Evolutionary conservation across 2,113 vertebrate genomes (phyloP).

Genomic region (Haliaeetus leucogaster): DNA sequence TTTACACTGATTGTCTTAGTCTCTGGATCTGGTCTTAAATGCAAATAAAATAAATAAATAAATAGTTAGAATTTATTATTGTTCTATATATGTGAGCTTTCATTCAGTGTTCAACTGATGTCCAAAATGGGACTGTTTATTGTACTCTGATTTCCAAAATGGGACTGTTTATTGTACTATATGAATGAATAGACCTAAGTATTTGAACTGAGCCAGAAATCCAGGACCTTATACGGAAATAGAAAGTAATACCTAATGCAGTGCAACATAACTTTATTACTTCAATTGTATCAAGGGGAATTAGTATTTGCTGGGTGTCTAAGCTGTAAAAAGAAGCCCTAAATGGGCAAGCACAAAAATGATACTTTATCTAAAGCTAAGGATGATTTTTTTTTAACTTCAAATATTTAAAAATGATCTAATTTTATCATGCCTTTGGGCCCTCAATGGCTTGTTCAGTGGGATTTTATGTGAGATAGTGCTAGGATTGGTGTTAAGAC

Average conservation of each 20-base stretch:
- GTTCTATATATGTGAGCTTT: not conserved
- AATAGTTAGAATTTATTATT: not conserved
- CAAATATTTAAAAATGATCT: constrained; percentile 10
- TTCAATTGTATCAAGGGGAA: not conserved
- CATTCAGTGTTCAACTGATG: not conserved
- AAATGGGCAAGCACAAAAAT: not conserved
- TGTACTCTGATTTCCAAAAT: not conserved
- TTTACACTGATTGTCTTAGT: not conserved
- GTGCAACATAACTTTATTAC: not conserved
- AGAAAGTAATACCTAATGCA: not conserved
- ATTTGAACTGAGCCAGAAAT: not conserved
- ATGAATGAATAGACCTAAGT: not conserved
- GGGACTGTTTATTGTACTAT: not conserved
- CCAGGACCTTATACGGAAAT: not conserved
- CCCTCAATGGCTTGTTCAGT: not conserved
- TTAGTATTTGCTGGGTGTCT: not conserved
- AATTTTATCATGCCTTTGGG: not conserved
- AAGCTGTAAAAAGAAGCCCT: not conserved
- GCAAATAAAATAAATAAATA: not conserved
- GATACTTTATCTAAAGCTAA: not conserved
- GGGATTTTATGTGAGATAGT: constrained; percentile 2
- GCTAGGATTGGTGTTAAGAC: not conserved
- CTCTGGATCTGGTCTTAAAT: not conserved
- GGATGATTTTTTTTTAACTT: not conserved
- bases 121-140: not conserved